Base-by-base conservation (phyloP, 2,888 invertebrate genomes). In the Diachrysia chrysitis region DNA sequence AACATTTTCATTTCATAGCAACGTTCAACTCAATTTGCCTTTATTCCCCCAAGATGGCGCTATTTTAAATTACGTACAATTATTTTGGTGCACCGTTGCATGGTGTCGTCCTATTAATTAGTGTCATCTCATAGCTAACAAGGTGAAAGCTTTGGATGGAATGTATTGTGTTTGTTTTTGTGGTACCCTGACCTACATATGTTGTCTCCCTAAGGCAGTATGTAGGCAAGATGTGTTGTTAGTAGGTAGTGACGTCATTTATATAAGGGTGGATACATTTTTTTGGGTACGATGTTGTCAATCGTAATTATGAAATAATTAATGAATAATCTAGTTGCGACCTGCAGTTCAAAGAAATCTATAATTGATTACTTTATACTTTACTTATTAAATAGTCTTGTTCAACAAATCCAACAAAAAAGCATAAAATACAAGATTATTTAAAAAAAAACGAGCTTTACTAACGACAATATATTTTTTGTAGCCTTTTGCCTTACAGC, bases 101-200 rank as follows among this genome's bases (percentile, higher is more conserved):
- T 87, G 66, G 58, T 14, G 61, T 64, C 60, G 53, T 80, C 79
- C 82, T 70, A 86, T 85, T 89, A 87, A 88, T 87, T 87, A 87
- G 84, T 81, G 83, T 83, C 87, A 87, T 87, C 83, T 84, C 81
- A 62, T 46, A 79, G 83, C 77, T 84, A 84, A 85, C 84, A 84
- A 83, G 83, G 81, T 83, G 76, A 82, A 82, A 81, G 81, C 77
- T 71, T 71, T 67, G 65, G 53, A 63, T 23, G 25, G 14, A 54
- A 37, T n/a, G 57, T 65, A 57, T 63, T 29, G 58, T 71, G 56
- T 70, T 54, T 19, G 67, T 77, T 72, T 71, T 72, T 69, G 59
- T 66, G 69, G 67, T 70, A 77, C 70, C 21, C 65, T 63, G 68
- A 77, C 77, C 79, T 74, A 74, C 56, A 73, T 69, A 37, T 60